These are phyloP conservation scores for Scarus forsteni DNA, from an alignment of 2,797 vertebrate genomes.

Conservation along the genomic window DNA sequence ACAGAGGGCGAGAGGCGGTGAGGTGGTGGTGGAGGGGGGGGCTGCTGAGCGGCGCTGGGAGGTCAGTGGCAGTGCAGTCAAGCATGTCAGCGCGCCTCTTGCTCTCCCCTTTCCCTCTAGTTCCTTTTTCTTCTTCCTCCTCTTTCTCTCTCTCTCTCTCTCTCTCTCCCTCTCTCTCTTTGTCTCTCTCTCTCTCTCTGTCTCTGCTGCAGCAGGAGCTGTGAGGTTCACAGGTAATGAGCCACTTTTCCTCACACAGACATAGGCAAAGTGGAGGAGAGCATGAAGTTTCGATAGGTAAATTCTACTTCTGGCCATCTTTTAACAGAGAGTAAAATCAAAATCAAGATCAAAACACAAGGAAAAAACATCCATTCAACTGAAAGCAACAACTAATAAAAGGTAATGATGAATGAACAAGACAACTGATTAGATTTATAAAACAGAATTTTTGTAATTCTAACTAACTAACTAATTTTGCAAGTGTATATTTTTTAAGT, in stretches of 20 bases:
- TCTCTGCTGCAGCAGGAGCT: constrained; percentile 72
- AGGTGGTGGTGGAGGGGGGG: constrained; percentile 47
- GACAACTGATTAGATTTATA: no score
- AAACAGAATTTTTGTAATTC: no score
- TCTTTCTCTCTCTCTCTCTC: constrained; percentile 35
- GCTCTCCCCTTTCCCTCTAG: constrained; percentile 48
- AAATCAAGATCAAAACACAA: constrained; percentile 7
- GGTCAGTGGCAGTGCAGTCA: constrained; percentile 79
- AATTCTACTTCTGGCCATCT: constrained; percentile 24
- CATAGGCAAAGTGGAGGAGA: constrained; percentile 23
- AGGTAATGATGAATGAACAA: no score
- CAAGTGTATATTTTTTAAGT: no score
- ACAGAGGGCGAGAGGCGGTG: constrained; percentile 66
- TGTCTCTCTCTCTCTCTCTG: constrained; percentile 20
- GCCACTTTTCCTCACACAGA: constrained; percentile 53
- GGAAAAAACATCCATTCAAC: no score
- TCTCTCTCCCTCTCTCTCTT: constrained; percentile 50
- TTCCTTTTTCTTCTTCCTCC: constrained; percentile 47
- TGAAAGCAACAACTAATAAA: no score
- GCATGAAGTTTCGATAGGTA: constrained; percentile 13
- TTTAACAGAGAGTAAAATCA: not conserved
- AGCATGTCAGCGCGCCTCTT: constrained; percentile 74
- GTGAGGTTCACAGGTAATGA: constrained; percentile 77
- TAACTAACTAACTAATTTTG: no score
- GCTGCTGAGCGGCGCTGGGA: constrained; percentile 74